Percentiles rank a stretch among this genome's conserved stretches.
phyloP scores from a whole-genome alignment of 2,113 vertebrate genomes.

The Hipposideros armiger region DNA sequence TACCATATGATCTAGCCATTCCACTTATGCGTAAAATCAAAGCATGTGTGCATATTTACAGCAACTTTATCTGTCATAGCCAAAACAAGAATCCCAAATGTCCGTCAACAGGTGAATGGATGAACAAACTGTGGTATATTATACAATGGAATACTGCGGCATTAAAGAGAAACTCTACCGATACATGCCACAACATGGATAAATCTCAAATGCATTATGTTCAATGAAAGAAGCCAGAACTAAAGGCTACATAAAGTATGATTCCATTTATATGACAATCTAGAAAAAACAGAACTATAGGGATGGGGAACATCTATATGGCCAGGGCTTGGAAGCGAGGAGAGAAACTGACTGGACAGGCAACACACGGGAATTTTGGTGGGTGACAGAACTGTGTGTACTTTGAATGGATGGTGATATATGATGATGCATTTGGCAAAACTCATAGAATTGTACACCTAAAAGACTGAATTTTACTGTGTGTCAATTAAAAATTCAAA shows the following conservation, averaged over 20 bases:
- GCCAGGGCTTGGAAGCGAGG: not conserved
- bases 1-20: not conserved
- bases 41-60: not conserved
- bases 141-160: not conserved
- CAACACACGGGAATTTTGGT: not conserved
- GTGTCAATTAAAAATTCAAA: conserved; percentile 34
- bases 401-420: not conserved
- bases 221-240: not conserved
- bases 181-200: rapidly evolving
- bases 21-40: not conserved
- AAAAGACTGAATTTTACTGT: not conserved
- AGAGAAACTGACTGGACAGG: not conserved
- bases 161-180: not conserved
- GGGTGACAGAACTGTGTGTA: not conserved
- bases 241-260: not conserved
- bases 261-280: not conserved
- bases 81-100: not conserved
- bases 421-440: not conserved
- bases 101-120: not conserved
- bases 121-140: not conserved
- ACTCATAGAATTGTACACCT: not conserved
- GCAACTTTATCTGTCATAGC: not conserved
- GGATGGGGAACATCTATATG: not conserved
- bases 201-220: not conserved
- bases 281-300: not conserved